A percentile compares a stretch with the other conserved stretches of the same genome.
Conservation (phyloP, 1,140 invertebrate species). For the Heliconius melpomene region DNA sequence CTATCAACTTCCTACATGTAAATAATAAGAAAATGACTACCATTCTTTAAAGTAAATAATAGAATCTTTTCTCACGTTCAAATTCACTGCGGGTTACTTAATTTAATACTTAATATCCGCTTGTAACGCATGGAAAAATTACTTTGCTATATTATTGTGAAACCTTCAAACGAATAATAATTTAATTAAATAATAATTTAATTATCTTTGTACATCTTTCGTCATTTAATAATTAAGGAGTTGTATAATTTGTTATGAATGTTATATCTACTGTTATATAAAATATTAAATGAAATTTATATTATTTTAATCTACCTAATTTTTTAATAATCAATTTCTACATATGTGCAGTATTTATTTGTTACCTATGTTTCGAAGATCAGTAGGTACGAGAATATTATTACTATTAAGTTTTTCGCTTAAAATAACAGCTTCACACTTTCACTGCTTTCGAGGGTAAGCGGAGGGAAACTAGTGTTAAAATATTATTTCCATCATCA, state of each 20-base stretch:
- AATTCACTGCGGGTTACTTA: not conserved
- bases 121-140: not conserved
- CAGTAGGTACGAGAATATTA: too few relatives aligned
- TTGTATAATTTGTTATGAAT: constrained; percentile 11
- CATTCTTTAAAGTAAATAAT: not conserved
- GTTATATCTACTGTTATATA: not conserved
- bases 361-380: too few relatives aligned
- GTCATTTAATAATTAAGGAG: not conserved
- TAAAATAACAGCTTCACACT: too few relatives aligned
- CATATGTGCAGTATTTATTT: too few relatives aligned
- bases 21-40: not conserved
- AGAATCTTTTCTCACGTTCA: constrained; percentile 12
- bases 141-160: not conserved
- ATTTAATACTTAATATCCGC: not conserved
- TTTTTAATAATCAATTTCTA: too few relatives aligned
- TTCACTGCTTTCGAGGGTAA: too few relatives aligned
- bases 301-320: not conserved
- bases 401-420: too few relatives aligned
- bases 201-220: not conserved
- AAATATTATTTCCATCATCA: too few relatives aligned
- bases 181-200: not conserved
- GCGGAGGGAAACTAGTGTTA: too few relatives aligned
- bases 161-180: not conserved
- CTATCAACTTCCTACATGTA: not conserved
- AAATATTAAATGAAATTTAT: not conserved